These are phyloP conservation scores for Sebastolobus altivelis DNA, from an alignment of 2,797 vertebrate genomes.

Conservation along the genomic window DNA sequence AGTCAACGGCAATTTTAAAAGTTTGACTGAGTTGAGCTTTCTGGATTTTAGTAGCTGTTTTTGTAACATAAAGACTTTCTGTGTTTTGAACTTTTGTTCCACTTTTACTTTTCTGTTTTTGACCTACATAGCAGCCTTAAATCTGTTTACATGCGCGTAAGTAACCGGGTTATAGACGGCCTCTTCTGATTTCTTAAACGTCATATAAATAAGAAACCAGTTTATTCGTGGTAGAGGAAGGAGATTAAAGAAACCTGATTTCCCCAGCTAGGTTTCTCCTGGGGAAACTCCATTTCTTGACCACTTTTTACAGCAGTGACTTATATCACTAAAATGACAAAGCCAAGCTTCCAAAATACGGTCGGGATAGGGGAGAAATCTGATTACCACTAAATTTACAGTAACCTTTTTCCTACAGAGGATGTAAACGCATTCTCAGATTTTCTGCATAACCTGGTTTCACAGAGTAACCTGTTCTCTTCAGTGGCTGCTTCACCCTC, in stretches of 20 bases:
- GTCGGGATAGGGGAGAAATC: background rate
- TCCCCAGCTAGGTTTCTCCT: background rate
- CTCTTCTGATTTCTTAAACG: background rate
- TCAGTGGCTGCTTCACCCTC: background rate
- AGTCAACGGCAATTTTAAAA: fast-evolving
- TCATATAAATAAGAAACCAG: background rate
- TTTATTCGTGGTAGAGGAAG: background rate
- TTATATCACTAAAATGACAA: background rate
- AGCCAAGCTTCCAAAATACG: background rate
- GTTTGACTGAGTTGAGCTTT: background rate
- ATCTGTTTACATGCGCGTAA: background rate
- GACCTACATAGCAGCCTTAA: background rate
- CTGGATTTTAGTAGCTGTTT: background rate
- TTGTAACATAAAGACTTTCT: background rate
- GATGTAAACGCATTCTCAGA: background rate
- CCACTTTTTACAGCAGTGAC: background rate
- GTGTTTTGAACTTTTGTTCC: background rate
- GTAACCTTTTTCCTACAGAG: background rate
- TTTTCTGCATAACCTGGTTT: background rate
- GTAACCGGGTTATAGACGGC: background rate
- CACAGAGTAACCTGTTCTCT: background rate
- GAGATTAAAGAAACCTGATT: background rate
- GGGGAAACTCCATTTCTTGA: background rate
- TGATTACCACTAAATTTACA: background rate
- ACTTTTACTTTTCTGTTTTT: background rate